phyloP scores from a whole-genome alignment of 2,888 invertebrate genomes.

The Caenorhabditis sp. region DNA sequence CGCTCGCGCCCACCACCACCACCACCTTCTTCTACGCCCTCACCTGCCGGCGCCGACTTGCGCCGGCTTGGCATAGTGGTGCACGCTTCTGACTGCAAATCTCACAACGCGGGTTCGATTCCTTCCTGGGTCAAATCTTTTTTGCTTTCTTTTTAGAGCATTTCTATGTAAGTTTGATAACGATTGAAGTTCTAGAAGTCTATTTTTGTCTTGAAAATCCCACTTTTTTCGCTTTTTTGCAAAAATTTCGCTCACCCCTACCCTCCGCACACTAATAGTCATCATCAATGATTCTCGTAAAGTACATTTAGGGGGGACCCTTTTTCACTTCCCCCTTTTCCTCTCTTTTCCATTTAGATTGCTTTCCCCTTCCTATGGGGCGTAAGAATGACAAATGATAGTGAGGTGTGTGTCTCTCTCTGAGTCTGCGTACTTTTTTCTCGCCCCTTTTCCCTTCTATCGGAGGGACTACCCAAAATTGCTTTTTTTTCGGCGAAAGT shows the following conservation, averaged over 20 bases:
- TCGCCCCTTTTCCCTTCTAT: conserved; percentile 27
- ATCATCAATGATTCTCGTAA: conserved; percentile 1
- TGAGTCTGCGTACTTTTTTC: not conserved
- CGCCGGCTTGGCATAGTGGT: not conserved
- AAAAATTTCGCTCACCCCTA: not conserved
- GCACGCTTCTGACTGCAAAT: not conserved
- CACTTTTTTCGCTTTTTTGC: too few relatives aligned
- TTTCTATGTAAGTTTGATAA: not conserved
- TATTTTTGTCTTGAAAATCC: too few relatives aligned
- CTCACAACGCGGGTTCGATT: not conserved
- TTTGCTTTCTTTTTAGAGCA: not conserved
- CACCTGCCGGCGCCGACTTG: not conserved
- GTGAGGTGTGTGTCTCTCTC: conserved; percentile 13
- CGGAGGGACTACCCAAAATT: conserved; percentile 15
- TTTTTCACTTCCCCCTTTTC: not conserved
- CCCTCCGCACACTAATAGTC: not conserved
- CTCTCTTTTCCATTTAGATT: conserved; percentile 48
- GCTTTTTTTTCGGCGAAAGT: conserved; percentile 29
- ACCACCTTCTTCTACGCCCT: not conserved
- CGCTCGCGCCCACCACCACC: not conserved
- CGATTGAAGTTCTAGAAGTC: not conserved
- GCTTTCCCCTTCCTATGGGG: conserved; percentile 13
- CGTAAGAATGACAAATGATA: conserved; percentile 49
- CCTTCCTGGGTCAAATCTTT: not conserved
- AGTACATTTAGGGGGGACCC: conserved; percentile 4